Evolutionary conservation across 2,113 vertebrate genomes (phyloP).

Genomic region (Microcebus ravelobensis): DNA sequence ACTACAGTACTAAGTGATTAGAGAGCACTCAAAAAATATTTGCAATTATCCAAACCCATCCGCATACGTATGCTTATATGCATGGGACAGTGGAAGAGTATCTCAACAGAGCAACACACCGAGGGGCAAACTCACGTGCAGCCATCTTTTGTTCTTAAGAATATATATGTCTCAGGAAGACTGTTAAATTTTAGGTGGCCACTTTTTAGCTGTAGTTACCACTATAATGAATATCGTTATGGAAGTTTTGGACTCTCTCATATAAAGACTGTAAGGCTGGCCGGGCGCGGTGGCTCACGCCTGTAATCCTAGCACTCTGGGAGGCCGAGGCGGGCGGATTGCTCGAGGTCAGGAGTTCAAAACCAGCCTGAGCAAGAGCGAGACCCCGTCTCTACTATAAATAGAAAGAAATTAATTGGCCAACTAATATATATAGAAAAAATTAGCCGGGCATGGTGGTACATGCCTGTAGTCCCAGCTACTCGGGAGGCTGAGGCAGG

Average conservation of each 20-base stretch:
- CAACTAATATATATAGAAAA: no score
- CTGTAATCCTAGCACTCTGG: no score
- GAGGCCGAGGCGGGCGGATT: no score
- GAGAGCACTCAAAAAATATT: not conserved
- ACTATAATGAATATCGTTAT: not conserved
- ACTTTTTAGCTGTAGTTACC: not conserved
- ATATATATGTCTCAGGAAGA: not conserved
- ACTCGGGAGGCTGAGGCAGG: no score
- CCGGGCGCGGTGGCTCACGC: no score
- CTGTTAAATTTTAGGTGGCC: not conserved
- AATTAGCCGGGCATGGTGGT: no score
- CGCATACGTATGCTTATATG: not conserved
- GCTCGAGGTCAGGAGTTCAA: no score
- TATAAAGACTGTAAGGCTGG: not conserved
- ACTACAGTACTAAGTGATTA: not conserved
- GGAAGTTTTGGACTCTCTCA: not conserved
- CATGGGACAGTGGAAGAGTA: not conserved
- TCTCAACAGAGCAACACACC: not conserved
- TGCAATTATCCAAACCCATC: not conserved
- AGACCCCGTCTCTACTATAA: no score
- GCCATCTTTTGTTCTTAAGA: constrained; percentile 17
- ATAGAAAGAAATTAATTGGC: no score
- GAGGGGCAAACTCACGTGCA: not conserved
- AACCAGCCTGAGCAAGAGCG: no score
- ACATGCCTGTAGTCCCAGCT: no score